Evolutionary conservation across 2,113 vertebrate species (phyloP), one percentile per base, ranked within the genome.

Genomic region (Jacana jacana): DNA sequence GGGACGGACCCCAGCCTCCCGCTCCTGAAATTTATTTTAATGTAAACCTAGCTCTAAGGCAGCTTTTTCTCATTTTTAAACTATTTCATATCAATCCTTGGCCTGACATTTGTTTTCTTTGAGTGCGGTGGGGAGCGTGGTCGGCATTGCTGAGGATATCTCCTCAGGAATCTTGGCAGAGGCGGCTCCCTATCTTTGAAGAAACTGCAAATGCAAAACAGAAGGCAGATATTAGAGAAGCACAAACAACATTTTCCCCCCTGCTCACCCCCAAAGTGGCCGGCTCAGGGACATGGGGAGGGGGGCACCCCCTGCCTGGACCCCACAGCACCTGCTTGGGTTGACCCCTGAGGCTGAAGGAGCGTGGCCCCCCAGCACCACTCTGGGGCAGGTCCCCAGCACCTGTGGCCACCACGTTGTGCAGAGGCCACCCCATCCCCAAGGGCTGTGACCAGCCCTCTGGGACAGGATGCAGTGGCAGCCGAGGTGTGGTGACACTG

Each of bases 41-140:
- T 95, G 95, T 95, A 86, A 91, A 98, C 97, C 95, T 96, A 97
- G 97, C 97, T 98, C 93, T 89, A 92, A 98, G 97, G 98, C 98
- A 98, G 98, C 97, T 98, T 98, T 98, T 98, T 98, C 98, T 98
- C 97, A 98, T 98, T 98, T 98, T 97, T 98, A 97, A 98, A 97
- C 97, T 97, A 97, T 98, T 98, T 98, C 93, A 94, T 98, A 97
- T 98, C 97, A 88, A 61, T 96, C 96, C 97, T 96, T 98, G 97
- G 98, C 98, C 98, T 97, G 86, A 68, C 55, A 78, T 95, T 91
- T 86, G 95, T 97, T 97, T 98, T 97, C 97, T 97, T 98, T 98
- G 97, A 98, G 97, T 97, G 95, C 79, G 91, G 97, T 97, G 96
- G 80, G 94, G 97, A 98, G 94, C 97, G 97, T 86, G 97, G 98